phyloP scores from a whole-genome alignment of 2,888 invertebrate species.

The Neelides folsomi region DNA sequence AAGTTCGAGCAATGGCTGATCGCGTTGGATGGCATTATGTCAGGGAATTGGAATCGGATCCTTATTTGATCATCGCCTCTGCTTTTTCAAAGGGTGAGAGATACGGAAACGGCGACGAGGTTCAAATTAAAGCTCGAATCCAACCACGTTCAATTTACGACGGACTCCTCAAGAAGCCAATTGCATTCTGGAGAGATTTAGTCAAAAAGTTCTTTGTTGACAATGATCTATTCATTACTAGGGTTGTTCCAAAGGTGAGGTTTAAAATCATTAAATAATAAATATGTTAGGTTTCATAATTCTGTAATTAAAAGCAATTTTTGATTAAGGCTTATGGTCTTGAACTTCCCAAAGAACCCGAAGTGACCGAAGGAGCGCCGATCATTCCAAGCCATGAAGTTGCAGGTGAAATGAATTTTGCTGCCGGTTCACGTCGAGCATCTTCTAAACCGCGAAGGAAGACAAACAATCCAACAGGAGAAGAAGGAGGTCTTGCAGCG shows the following conservation, averaged over 20 bases:
- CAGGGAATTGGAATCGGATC: constrained; percentile 29
- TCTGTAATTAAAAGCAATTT: too few relatives aligned
- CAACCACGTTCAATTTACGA: constrained; percentile 21
- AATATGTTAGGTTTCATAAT: too few relatives aligned
- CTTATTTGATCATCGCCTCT: constrained; percentile 25
- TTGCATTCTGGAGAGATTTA: constrained; percentile 20
- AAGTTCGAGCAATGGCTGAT: constrained; percentile 26
- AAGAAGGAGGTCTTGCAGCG: constrained; percentile 3
- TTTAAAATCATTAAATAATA: too few relatives aligned
- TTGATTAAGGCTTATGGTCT: too few relatives aligned
- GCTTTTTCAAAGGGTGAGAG: constrained; percentile 28
- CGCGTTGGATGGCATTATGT: constrained; percentile 32
- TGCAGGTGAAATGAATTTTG: constrained; percentile 24
- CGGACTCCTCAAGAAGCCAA: constrained; percentile 17
- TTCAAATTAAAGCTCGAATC: constrained; percentile 23
- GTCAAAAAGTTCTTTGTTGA: constrained; percentile 21
- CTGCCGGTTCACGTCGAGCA: constrained; percentile 21
- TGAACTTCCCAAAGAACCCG: too few relatives aligned
- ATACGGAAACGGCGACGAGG: constrained; percentile 20
- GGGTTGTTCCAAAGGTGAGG: constrained; percentile 27
- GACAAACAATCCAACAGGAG: constrained; percentile 18
- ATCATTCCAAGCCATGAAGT: constrained; percentile 3
- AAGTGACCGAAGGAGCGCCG: neutral
- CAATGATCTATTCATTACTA: constrained; percentile 20
- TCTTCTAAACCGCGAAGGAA: constrained; percentile 24